Conservation (phyloP, 2,797 vertebrate species). For the Chlorospingus flavigularis region DNA sequence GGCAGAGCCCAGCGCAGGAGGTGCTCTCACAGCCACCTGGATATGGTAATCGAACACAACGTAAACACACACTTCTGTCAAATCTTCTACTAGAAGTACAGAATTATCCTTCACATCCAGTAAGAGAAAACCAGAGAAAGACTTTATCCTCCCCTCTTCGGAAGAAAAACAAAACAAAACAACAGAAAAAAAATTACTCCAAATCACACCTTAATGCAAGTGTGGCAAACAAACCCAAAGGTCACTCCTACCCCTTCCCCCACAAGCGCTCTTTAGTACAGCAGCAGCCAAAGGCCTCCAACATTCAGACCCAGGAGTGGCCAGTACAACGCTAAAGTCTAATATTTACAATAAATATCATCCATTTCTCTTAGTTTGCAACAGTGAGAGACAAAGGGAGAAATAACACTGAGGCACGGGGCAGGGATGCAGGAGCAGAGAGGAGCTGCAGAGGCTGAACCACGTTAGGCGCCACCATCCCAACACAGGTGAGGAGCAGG, state of each 20-base stretch:
- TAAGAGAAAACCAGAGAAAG: conserved; percentile 69
- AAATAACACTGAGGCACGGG: conserved; percentile 20
- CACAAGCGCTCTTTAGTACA: conserved; percentile 24
- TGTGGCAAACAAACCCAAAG: conserved; percentile 38
- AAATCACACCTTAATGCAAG: conserved; percentile 64
- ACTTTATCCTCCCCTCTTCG: conserved; percentile 44
- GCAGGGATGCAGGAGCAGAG: background rate
- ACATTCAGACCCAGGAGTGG: conserved; percentile 39
- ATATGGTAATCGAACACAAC: conserved; percentile 52
- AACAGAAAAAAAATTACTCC: background rate
- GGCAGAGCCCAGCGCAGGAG: conserved; percentile 53
- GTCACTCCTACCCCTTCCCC: conserved; percentile 42
- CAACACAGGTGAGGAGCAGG: background rate
- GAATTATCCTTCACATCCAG: conserved; percentile 71
- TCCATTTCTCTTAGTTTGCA: conserved; percentile 47
- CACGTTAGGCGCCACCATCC: background rate
- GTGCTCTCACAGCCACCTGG: conserved; percentile 48
- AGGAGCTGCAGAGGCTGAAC: background rate
- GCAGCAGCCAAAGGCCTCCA: conserved; percentile 49
- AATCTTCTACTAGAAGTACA: conserved; percentile 69
- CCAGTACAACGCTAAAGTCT: conserved; percentile 37
- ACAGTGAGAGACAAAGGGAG: conserved; percentile 46
- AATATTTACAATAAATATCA: conserved; percentile 76
- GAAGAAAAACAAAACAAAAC: background rate
- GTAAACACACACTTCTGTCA: conserved; percentile 68